Conservation (phyloP, 1,140 invertebrate species). For the Drosophila bocqueti region DNA sequence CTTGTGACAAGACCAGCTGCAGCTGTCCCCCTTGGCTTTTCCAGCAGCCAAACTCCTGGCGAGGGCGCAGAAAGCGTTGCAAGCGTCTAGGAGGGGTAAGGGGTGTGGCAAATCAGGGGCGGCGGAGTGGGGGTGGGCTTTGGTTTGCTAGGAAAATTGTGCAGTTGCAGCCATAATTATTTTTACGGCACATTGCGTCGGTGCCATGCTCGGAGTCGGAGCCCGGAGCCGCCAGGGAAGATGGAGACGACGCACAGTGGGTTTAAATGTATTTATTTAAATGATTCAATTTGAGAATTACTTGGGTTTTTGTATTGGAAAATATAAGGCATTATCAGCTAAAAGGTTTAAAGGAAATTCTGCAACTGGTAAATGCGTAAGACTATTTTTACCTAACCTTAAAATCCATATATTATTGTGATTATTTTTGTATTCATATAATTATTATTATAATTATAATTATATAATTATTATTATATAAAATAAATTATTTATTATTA, state of each 20-base stretch:
- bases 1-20: slow-evolving; percentile 41
- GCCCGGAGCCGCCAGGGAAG: slow-evolving; percentile 15
- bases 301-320: too few species aligned
- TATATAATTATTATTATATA: too few species aligned
- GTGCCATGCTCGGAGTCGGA: slow-evolving; percentile 22
- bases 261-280: fast-evolving
- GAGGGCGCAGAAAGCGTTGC: slow-evolving; percentile 70
- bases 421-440: too few species aligned
- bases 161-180: slow-evolving; percentile 82
- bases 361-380: too few species aligned
- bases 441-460: too few species aligned
- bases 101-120: slow-evolving; percentile 56
- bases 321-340: too few species aligned
- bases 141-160: slow-evolving; percentile 59
- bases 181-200: slow-evolving; percentile 80
- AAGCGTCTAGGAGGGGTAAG: slow-evolving; percentile 27
- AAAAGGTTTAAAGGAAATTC: too few species aligned
- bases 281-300: neutral
- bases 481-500: too few species aligned
- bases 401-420: too few species aligned
- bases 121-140: neutral
- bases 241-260: slow-evolving; percentile 16
- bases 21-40: slow-evolving; percentile 5
- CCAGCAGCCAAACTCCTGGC: slow-evolving; percentile 27
- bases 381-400: too few species aligned